Base-by-base conservation (phyloP, 2,888 invertebrate species). In the Apamea monoglypha region DNA sequence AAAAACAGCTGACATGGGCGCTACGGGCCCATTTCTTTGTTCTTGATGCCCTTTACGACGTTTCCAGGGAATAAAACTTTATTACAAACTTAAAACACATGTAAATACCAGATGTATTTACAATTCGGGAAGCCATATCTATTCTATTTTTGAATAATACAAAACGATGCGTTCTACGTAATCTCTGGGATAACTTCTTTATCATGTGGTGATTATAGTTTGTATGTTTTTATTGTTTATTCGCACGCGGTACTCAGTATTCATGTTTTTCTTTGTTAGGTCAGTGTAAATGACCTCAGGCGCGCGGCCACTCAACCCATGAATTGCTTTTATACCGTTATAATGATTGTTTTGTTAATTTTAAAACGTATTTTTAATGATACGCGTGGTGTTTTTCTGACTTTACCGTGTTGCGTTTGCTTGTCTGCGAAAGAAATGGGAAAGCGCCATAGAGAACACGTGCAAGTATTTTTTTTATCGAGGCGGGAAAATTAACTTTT, bases 1-100 rank as follows among this genome's bases (percentile, higher is more conserved):
- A 96, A 97, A 97, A 97, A 97, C 97, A 97, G 97, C 97, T 97
- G 97, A 97, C 97, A 95, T 94, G 91, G 90, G 89, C 79, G 78
- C 69, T 85, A 73, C 61, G 85, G 86, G 82, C 71, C 76, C 67
- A 50, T 91, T 96, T 94, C 97, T 95, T 96, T 95, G 95, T 95
- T 94, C 94, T 90, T 76, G 61, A 67, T 68, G 21, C 73, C 44
- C 40, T 61, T 73, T 36, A 21, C 25, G 18, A 76, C 63, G 18
- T 80, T 78, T 84, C 1, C 36, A 47, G 32, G 29, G 32, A 61
- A 40, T 64, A 69, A 50, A 53, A 36, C 36, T 69, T 66, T 14
- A 32, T 44, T 29, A 40, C 1, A 44, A 59, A 36, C 53, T 2
- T n/a, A 29, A 29, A 56, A 36, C 5, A 44, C 29, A 18, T 32